phyloP scores from a whole-genome alignment of 1,140 invertebrate genomes.

The Caenorhabditis tropicalis region DNA sequence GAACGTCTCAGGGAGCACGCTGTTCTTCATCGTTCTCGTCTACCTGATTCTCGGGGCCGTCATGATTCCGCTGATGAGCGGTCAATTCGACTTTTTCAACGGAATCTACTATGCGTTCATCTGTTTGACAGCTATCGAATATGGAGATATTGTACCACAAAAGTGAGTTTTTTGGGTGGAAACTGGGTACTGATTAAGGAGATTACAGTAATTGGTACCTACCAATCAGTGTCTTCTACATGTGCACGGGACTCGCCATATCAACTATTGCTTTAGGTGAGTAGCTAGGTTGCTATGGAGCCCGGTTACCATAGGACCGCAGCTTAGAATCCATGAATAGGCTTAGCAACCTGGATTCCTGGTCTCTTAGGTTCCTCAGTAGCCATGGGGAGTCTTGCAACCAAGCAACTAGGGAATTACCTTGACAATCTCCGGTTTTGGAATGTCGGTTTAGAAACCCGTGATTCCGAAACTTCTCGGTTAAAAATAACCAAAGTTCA shows the following conservation, averaged over 20 bases:
- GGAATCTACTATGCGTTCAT: conserved; percentile 71
- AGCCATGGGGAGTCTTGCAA: no score
- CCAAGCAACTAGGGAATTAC: no score
- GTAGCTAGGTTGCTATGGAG: neutral
- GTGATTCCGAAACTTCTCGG: no score
- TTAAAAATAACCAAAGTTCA: no score
- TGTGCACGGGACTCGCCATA: conserved; percentile 68
- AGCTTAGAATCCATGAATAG: no score
- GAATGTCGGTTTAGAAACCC: no score
- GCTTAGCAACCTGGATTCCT: no score
- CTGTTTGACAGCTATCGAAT: conserved; percentile 70
- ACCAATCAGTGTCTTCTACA: conserved; percentile 65
- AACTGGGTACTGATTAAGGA: no score
- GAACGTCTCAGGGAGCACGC: conserved; percentile 58
- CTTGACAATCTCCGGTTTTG: no score
- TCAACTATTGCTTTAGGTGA: conserved; percentile 68
- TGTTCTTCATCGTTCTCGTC: conserved; percentile 63
- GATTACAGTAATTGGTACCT: conserved; percentile 62
- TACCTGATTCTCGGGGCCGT: conserved; percentile 64
- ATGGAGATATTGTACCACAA: conserved; percentile 65
- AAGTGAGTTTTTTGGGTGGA: conserved; percentile 53
- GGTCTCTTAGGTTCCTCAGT: no score
- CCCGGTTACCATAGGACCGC: neutral
- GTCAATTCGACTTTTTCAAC: conserved; percentile 66
- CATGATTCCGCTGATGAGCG: conserved; percentile 63